Base-by-base conservation (phyloP, 2,888 invertebrate genomes). In the Augiades crinisus region DNA sequence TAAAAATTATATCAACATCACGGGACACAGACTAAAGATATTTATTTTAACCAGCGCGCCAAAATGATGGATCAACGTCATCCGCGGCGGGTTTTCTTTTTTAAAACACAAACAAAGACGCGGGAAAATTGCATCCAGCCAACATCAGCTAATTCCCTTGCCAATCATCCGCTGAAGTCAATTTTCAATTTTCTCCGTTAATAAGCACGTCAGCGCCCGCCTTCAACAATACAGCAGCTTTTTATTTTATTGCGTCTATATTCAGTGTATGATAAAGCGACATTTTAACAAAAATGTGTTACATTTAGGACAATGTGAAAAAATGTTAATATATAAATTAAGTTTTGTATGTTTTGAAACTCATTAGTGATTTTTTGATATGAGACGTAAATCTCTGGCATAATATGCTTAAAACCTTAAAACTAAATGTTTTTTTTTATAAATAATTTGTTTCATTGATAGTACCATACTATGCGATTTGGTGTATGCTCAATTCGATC, bases 111-210 rank as follows among this genome's bases (percentile, higher is more conserved):
- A 82, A 81, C 80, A 78, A 65, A 60, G 69, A 68, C 59, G 68
- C 65, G 70, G 76, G 67, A 75, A 81, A 76, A 81, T 78, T 81
- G 83, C 84, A 84, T 76, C 78, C 68, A 75, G 84, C 81, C 83
- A 85, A 84, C 86, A 85, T 84, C 68, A 74, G 84, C 81, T 83
- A 85, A 87, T 84, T 83, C 79, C 80, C 81, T 80, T 87, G 87
- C 88, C 88, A 88, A 88, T 88, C 88, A 88, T 78, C 77, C 71
- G 71, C 68, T 72, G 75, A 75, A 83, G 81, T 86, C 82, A 86
- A 84, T 88, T 88, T 88, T 84, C 87, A 86, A 86, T 87, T 86
- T 87, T 75, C 82, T 72, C 79, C 69, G 67, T 77, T 88, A 88
- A 89, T 88, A 88, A 86, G 83, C 77, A 75, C 81, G 87, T 84